Percentiles rank a stretch among this genome's conserved stretches.
phyloP scores from a whole-genome alignment of 2,113 vertebrate genomes.

The Dromaius novaehollandiae region DNA sequence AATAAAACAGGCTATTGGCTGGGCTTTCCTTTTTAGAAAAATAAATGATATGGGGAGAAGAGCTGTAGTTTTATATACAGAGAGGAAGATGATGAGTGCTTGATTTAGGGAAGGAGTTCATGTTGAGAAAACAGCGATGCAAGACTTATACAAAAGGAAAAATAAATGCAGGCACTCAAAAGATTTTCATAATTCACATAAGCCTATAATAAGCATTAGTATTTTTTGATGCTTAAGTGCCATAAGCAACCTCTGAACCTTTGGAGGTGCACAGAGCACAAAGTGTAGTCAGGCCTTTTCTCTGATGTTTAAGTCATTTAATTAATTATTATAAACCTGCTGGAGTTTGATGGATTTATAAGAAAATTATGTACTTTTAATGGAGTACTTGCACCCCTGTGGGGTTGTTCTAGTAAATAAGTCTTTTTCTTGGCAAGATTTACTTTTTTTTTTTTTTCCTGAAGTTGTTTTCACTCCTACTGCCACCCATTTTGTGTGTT shows the following conservation, averaged over 20 bases:
- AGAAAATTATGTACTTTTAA: slow-evolving; percentile 33
- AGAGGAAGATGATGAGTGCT: not conserved
- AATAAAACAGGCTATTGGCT: not conserved
- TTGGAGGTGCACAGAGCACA: not conserved
- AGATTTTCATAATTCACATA: not conserved
- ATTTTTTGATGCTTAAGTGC: not conserved
- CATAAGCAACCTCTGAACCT: not conserved
- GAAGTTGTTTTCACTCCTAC: not conserved
- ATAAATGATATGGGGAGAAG: not conserved
- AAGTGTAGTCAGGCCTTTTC: not conserved
- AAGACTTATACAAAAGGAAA: not conserved
- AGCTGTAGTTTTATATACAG: not conserved
- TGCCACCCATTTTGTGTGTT: not conserved
- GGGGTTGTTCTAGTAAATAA: not conserved
- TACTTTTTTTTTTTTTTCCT: not conserved
- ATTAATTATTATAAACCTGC: slow-evolving; percentile 36
- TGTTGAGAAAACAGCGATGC: not conserved
- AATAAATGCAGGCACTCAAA: not conserved
- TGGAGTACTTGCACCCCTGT: not conserved
- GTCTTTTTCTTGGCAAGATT: slow-evolving; percentile 17
- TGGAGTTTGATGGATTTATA: slow-evolving; percentile 22
- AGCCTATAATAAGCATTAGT: slow-evolving; percentile 6
- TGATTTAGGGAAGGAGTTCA: not conserved
- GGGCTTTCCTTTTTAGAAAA: not conserved
- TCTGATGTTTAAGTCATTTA: slow-evolving; percentile 8